These are phyloP conservation scores for Eupithecia pulchellata DNA, from an alignment of 2,888 invertebrate genomes.

Conservation along the genomic window DNA sequence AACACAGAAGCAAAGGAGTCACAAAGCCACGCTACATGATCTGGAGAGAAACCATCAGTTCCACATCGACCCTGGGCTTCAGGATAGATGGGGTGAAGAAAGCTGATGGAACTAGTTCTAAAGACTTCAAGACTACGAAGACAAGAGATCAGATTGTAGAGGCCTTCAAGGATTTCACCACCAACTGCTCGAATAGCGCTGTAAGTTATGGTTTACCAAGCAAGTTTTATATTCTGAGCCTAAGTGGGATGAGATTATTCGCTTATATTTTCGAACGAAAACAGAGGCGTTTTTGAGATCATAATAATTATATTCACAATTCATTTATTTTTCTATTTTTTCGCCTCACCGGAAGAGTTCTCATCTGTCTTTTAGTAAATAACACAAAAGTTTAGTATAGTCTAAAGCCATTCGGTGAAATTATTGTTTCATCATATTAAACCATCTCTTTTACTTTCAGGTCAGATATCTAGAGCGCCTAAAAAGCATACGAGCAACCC, in stretches of 20 bases:
- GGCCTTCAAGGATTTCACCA: slow-evolving; percentile 92
- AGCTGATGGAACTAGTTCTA: slow-evolving; percentile 95
- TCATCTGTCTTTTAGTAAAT: background rate
- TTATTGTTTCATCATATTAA: background rate
- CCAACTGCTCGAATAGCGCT: slow-evolving; percentile 90
- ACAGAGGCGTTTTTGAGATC: background rate
- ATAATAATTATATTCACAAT: background rate
- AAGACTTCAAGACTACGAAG: slow-evolving; percentile 98
- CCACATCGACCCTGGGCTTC: slow-evolving; percentile 98
- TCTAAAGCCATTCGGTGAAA: background rate
- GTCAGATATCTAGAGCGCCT: slow-evolving; percentile 93
- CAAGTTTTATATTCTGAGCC: background rate
- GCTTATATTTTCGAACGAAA: background rate
- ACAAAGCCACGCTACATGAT: slow-evolving; percentile 98
- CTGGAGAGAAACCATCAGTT: slow-evolving; percentile 98
- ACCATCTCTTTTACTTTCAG: slow-evolving; percentile 76
- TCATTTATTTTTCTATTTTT: background rate
- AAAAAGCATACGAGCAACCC: slow-evolving; percentile 92
- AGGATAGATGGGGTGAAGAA: slow-evolving; percentile 97
- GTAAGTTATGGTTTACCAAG: slow-evolving; percentile 81
- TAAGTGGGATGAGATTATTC: background rate
- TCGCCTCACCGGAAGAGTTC: too few species aligned
- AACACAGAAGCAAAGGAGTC: slow-evolving; percentile 94
- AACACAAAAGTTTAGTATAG: background rate
- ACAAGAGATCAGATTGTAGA: slow-evolving; percentile 92